phyloP scores from a whole-genome alignment of 2,113 vertebrate species.

The Eptatretus burgeri region DNA sequence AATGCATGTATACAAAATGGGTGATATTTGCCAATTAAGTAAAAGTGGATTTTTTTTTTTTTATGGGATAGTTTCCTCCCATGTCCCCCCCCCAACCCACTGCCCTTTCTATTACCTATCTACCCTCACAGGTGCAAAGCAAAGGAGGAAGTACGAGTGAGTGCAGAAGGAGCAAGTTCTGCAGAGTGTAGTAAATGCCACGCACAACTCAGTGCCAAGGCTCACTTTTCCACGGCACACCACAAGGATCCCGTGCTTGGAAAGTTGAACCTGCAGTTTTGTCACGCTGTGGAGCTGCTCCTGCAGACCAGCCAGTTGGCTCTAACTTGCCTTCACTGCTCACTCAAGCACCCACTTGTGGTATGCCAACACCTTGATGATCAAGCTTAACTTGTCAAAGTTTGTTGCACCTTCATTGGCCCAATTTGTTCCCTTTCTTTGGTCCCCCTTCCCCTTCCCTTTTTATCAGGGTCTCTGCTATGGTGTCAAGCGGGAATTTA shows the following conservation, averaged over 20 bases:
- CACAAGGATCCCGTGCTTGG: conserved; percentile 25
- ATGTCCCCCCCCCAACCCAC: no score
- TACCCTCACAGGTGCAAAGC: conserved; percentile 23
- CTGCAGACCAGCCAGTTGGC: conserved; percentile 21
- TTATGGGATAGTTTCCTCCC: no score
- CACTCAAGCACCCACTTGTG: conserved; percentile 19
- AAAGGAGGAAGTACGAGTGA: conserved; percentile 23
- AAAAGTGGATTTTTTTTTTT: no score
- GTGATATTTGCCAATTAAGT: no score
- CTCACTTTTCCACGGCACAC: conserved; percentile 26
- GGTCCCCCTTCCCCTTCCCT: neutral
- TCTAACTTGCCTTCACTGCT: conserved; percentile 26
- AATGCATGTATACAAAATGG: no score
- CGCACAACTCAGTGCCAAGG: conserved; percentile 18
- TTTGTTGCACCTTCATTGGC: no score
- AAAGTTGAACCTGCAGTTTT: conserved; percentile 25
- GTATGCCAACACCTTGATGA: conserved; percentile 11
- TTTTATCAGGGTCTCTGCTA: conserved; percentile 19
- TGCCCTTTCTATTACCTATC: no score
- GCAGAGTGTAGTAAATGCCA: conserved; percentile 31
- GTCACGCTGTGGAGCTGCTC: conserved; percentile 21
- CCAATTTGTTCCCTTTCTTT: no score
- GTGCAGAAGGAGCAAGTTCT: conserved; percentile 15
- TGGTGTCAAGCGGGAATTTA: conserved; percentile 23
- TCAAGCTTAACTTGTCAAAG: no score